Evolutionary conservation across 2,113 vertebrate genomes (phyloP).

Genomic region (Callipepla californica): DNA sequence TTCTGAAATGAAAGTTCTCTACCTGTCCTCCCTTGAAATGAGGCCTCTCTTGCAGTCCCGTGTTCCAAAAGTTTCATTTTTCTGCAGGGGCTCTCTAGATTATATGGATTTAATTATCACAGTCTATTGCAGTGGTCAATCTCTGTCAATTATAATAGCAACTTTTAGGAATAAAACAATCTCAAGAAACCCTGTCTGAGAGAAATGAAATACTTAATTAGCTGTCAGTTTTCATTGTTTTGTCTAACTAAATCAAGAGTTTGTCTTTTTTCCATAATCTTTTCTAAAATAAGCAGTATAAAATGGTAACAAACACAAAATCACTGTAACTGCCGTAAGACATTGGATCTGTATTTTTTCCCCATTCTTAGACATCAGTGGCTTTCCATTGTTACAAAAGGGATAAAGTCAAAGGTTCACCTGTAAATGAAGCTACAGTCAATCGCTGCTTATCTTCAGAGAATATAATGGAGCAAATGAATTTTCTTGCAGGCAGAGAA

Average conservation of each 20-base stretch:
- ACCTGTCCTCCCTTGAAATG: background rate
- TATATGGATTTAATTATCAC: background rate
- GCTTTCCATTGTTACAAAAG: background rate
- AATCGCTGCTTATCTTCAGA: background rate
- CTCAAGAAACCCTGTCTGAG: background rate
- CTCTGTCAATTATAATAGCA: background rate
- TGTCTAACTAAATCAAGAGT: background rate
- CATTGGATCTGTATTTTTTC: background rate
- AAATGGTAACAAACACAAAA: background rate
- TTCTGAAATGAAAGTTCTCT: background rate
- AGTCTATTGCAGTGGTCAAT: background rate
- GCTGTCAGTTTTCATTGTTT: no score
- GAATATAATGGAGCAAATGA: background rate
- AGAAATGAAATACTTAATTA: background rate
- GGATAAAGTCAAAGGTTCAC: background rate
- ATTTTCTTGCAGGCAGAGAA: background rate
- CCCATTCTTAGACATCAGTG: background rate
- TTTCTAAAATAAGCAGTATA: background rate
- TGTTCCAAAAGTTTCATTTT: background rate
- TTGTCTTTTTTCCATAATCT: background rate
- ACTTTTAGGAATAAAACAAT: background rate
- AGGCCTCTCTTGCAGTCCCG: background rate
- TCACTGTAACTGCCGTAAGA: fast-evolving
- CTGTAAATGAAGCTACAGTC: background rate
- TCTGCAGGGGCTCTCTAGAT: background rate